These are phyloP conservation scores for Drosophila mettleri DNA, from an alignment of 2,888 invertebrate species.

Conservation along the genomic window DNA sequence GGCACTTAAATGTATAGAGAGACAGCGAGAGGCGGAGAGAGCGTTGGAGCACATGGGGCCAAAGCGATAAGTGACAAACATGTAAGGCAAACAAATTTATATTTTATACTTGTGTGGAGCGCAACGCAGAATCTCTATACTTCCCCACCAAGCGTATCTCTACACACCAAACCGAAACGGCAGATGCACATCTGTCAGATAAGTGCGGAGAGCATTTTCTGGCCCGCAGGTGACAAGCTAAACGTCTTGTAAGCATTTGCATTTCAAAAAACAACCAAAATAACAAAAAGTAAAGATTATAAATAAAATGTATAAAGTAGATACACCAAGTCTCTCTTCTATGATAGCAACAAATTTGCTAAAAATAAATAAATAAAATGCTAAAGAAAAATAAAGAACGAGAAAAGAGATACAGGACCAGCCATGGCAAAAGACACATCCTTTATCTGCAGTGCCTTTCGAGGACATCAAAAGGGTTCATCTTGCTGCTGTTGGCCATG, in stretches of 20 bases:
- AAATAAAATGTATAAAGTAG: slow-evolving; percentile 23
- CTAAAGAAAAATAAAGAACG: slow-evolving; percentile 11
- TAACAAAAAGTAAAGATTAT: slow-evolving; percentile 23
- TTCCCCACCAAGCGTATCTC: not conserved
- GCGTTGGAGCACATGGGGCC: slow-evolving; percentile 49
- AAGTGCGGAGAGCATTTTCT: slow-evolving; percentile 68
- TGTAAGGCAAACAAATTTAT: slow-evolving; percentile 76
- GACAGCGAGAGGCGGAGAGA: too few species aligned
- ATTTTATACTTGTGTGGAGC: slow-evolving; percentile 55
- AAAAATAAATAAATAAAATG: slow-evolving; percentile 62
- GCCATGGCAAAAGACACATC: slow-evolving; percentile 35
- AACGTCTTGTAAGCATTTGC: slow-evolving; percentile 78
- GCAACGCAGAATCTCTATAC: not conserved
- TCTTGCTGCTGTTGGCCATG: slow-evolving; percentile 44
- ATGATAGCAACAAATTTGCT: slow-evolving; percentile 41
- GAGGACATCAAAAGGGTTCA: slow-evolving; percentile 71
- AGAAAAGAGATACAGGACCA: not conserved
- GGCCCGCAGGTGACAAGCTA: slow-evolving; percentile 80
- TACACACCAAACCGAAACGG: not conserved
- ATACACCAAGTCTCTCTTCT: slow-evolving; percentile 16
- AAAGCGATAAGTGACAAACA: slow-evolving; percentile 77
- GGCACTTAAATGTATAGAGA: slow-evolving; percentile 40
- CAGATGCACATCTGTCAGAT: slow-evolving; percentile 79
- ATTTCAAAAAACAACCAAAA: slow-evolving; percentile 25
- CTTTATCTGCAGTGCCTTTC: slow-evolving; percentile 67